Evolutionary conservation across 2,797 vertebrate species (phyloP), one percentile per base, ranked within the genome.

Genomic region (Scolopax bukidnonensis): DNA sequence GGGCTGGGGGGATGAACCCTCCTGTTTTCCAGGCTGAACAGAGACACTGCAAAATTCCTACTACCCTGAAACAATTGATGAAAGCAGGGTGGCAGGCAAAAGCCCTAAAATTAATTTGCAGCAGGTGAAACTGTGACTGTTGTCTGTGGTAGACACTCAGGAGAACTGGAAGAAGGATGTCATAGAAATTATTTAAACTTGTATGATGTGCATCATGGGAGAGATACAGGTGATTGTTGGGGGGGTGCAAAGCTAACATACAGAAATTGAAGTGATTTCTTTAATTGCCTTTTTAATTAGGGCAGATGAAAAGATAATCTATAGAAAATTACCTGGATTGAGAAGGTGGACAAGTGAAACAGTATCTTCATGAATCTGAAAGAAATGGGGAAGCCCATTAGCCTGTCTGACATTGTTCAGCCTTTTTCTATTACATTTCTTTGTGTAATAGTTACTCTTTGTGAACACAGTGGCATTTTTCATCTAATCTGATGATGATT

Each of bases 401-500:
- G 70, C 65, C 81, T 86, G 78, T 65, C 79, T 68, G 82, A 70
- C 61, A 87, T 56, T 65, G 81, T 84, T 93, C 91, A 93, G 54
- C 36, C 74, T 73, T 86, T 93, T 94, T 57, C 73, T 84, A 6
- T 76, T 79, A 73, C 51, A 56, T 61, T 94, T 87, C 68, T 94
- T 84, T 78, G 50, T 87, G 86, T 59, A 90, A 83, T 91, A 82
- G 48, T 65, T 88, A 69, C 30, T 95, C 74, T 89, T 95, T 96
- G 95, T 81, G 47, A 97, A 78, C 53, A 93, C 87, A 79, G 61
- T 78, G 87, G 68, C 41, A 32, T 95, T 97, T 96, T 95, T 95
- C 88, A 76, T 94, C 81, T 94, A 93, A 90, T 92, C 85, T 87
- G 93, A 70, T 83, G 94, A 96, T 88, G 93, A 94, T 87, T 93